Evolutionary conservation across 1,140 invertebrate species (phyloP).

Genomic region (Popillia japonica): DNA sequence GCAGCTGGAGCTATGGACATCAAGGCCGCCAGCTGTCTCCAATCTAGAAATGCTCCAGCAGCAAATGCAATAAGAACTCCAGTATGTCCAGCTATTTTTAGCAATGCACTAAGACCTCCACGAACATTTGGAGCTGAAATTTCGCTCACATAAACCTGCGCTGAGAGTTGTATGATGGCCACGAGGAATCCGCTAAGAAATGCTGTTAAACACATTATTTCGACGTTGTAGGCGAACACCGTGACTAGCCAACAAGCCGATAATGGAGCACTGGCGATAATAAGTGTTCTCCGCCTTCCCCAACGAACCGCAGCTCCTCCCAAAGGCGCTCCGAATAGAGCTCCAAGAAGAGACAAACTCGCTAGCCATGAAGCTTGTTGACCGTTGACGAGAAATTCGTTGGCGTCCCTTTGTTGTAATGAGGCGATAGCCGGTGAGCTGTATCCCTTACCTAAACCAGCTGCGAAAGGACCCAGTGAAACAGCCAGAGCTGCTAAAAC

Average conservation of each 20-base stretch:
- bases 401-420: constrained; percentile 70
- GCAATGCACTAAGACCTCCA: constrained; percentile 83
- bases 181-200: constrained; percentile 83
- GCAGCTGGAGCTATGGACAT: constrained; percentile 77
- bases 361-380: constrained; percentile 86
- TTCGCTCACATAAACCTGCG: constrained; percentile 74
- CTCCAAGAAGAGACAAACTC: constrained; percentile 79
- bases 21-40: constrained; percentile 80
- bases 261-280: constrained; percentile 75
- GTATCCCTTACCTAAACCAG: constrained; percentile 84
- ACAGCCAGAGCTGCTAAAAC: constrained; percentile 81
- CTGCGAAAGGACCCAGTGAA: constrained; percentile 81
- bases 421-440: constrained; percentile 85
- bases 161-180: constrained; percentile 80
- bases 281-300: constrained; percentile 73
- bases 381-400: constrained; percentile 71
- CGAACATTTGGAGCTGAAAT: constrained; percentile 85
- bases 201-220: constrained; percentile 79
- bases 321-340: constrained; percentile 78
- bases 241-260: constrained; percentile 80
- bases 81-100: constrained; percentile 85
- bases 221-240: constrained; percentile 74
- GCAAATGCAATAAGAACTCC: constrained; percentile 84
- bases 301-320: constrained; percentile 78
- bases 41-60: constrained; percentile 81